Percentiles rank a stretch among this genome's conserved stretches.
These are phyloP conservation scores for Augochlora pura DNA, from an alignment of 1,140 invertebrate genomes.

Conservation along the genomic window DNA sequence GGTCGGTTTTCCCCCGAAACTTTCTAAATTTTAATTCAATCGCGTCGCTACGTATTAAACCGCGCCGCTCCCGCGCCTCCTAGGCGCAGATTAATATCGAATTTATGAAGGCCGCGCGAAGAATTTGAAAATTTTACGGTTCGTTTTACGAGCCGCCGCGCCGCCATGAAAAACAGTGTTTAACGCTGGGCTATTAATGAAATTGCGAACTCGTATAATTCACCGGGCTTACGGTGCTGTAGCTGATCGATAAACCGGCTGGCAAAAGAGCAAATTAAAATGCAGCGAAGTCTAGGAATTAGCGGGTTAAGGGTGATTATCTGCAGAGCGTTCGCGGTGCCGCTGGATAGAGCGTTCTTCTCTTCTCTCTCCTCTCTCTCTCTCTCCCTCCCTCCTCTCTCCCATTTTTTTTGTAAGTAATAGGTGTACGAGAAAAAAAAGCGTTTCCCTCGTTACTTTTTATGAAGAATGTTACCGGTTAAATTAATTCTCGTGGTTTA, in stretches of 20 bases:
- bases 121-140: constrained; percentile 6
- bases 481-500: neutral
- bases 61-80: too few relatives aligned
- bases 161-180: constrained; percentile 14
- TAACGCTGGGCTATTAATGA: constrained; percentile 3
- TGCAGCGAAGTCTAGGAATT: constrained; percentile 38
- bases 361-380: too few relatives aligned
- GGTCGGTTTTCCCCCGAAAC: constrained; percentile 30
- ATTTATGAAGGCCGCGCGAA: constrained; percentile 1
- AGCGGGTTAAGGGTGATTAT: constrained; percentile 31
- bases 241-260: constrained; percentile 31
- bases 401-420: neutral
- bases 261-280: constrained; percentile 42
- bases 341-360: too few relatives aligned
- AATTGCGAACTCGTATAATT: neutral
- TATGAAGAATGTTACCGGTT: neutral
- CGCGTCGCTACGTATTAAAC: constrained; percentile 1
- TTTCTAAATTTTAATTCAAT: constrained; percentile 54
- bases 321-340: constrained; percentile 2
- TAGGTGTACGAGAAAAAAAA: neutral
- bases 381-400: too few relatives aligned
- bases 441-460: neutral
- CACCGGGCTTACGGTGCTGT: neutral
- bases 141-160: neutral
- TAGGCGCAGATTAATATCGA: neutral